These are phyloP conservation scores for Bradypodion pumilum DNA, from an alignment of 2,797 vertebrate genomes.

Conservation along the genomic window DNA sequence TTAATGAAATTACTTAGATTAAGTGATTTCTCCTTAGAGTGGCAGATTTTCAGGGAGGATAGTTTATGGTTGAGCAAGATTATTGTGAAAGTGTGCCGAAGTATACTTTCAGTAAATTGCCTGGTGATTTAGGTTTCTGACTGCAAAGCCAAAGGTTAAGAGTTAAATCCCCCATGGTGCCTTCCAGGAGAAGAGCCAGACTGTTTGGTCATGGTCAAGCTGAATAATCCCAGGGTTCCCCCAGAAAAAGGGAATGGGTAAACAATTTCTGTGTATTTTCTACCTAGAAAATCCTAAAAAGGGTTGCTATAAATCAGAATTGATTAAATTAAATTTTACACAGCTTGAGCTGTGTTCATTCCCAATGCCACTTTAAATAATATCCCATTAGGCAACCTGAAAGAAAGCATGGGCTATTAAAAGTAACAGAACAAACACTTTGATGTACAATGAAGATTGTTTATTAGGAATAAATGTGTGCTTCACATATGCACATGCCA, in stretches of 20 bases:
- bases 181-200: no score
- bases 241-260: no score
- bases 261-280: no score
- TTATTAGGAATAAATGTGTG: background rate
- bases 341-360: conserved; percentile 20
- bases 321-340: conserved; percentile 23
- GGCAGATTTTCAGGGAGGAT: conserved; percentile 45
- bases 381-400: conserved; percentile 46
- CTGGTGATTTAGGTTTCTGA: no score
- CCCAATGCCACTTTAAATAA: background rate
- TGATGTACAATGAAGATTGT: background rate
- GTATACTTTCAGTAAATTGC: conserved; percentile 23
- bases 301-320: no score
- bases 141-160: no score
- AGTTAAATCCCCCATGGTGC: no score
- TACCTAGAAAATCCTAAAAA: no score
- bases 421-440: conserved; percentile 19
- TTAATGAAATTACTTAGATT: conserved; percentile 38
- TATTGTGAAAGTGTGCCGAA: conserved; percentile 16
- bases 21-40: conserved; percentile 27
- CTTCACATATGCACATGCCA: background rate
- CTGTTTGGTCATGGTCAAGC: no score
- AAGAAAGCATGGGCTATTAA: background rate
- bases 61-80: conserved; percentile 27
- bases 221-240: no score